Base-by-base conservation (phyloP, 2,888 invertebrate species). In the Dryobota labecula region DNA sequence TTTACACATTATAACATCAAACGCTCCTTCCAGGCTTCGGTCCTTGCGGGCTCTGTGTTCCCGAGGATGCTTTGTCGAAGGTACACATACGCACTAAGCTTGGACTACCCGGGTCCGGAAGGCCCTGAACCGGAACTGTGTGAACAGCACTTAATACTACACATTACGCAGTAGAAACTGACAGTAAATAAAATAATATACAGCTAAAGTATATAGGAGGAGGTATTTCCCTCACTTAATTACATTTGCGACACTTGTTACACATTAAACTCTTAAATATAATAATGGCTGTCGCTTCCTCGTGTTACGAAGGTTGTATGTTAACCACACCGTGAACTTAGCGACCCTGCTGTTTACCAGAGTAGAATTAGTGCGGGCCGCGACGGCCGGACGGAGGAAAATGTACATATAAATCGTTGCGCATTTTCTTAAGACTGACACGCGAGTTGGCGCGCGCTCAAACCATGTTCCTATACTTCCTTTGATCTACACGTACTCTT, bases 271-370 rank as follows among this genome's bases (percentile, higher is more conserved):
- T 76, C 53, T 73, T 73, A 70, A 76, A 68, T 67, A 72, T 73
- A 67, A 81, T 71, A 68, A 73, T 77, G 79, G 82, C 76, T 62
- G 72, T 70, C 47, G 78, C 87, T 90, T 90, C 88, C 86, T 88
- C 66, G 78, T 84, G 73, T 36, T 70, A 64, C 77, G 87, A 90
- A 89, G 90, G 88, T 83, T 86, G 65, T 76, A 47, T 63, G 56
- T 67, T 64, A 77, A 78, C 81, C 66, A 66, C 65, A 77, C 89
- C 90, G 71, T 93, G 92, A 92, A 90, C 92, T 86, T 60, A 51
- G 60, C 85, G 89, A 91, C 88, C 92, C 86, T 70, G 75, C 86
- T 70, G 75, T 83, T 82, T 70, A 75, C 67, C 53, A 60, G 77
- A 73, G 72, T 74, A 85, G 86, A 89, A 88, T 87, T 87, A 84